phyloP scores from a whole-genome alignment of 2,113 vertebrate species.

The Syngnathus typhle region DNA sequence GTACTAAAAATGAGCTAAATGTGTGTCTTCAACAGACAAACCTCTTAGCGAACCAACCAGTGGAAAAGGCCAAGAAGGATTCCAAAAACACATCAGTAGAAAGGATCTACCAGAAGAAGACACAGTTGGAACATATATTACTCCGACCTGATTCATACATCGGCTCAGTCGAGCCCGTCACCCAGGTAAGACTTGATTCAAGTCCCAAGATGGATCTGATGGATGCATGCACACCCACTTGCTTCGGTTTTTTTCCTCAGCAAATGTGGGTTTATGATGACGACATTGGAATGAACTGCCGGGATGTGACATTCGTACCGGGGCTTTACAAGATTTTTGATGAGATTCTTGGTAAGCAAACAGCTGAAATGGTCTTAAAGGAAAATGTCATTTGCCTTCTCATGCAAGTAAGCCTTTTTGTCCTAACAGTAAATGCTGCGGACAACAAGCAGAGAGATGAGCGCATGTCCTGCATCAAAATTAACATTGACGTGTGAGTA shows the following conservation, averaged over 20 bases:
- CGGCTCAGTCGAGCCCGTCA: conserved; percentile 90
- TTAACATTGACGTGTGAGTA: conserved; percentile 92
- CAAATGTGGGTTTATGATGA: conserved; percentile 98
- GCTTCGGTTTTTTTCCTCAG: conserved; percentile 55
- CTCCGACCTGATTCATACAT: conserved; percentile 96
- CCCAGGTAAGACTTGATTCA: conserved; percentile 73
- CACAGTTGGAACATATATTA: conserved; percentile 95
- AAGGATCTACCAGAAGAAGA: conserved; percentile 98
- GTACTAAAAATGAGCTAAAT: neutral
- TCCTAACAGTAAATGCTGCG: conserved; percentile 84
- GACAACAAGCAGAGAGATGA: conserved; percentile 98
- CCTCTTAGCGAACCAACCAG: conserved; percentile 72
- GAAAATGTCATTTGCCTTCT: neutral
- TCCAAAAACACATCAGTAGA: conserved; percentile 82
- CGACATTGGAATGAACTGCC: conserved; percentile 80
- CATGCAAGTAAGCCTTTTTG: neutral
- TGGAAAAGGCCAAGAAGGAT: conserved; percentile 75
- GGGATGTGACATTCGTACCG: conserved; percentile 91
- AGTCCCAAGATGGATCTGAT: neutral
- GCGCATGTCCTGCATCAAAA: conserved; percentile 89
- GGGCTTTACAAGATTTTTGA: conserved; percentile 99
- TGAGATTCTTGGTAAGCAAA: conserved; percentile 89
- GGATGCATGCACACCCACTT: neutral
- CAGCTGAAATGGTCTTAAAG: neutral
- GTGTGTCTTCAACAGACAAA: conserved; percentile 46